Evolutionary conservation across 2,113 vertebrate species (phyloP), one percentile per base, ranked within the genome.

Genomic region (Dipodomys stephensi): DNA sequence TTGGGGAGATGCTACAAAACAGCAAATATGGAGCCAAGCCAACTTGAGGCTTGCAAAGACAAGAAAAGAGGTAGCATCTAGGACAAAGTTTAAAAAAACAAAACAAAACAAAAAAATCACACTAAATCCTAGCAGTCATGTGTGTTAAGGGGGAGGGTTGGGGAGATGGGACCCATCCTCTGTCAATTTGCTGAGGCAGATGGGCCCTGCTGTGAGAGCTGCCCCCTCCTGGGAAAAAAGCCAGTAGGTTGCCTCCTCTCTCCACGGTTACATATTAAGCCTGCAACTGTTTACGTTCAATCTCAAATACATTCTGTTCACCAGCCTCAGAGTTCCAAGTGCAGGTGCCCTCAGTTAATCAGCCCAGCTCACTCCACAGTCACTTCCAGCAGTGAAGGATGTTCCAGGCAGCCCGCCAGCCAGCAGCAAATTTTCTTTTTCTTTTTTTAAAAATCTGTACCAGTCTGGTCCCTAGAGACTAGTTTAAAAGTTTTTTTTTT

Each of bases 291-390:
- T 96, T 96, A 93, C 76, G 3, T 83, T 96, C 96, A 96, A 93
- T 96, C 94, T 96, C 92, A 92, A 93, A 95, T 94, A 93, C 94
- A 96, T 85, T 96, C 94, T 96, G 96, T 84, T 96, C 96, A 78
- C 88, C 90, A 94, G 93, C 91, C 44, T 93, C 95, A 81, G 96
- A 92, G 96, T 82, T 95, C 71, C 64, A 46, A 91, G 94, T 32
- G 77, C 97, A 96, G 96, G 97, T 96, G 94, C 94, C 95, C 94
- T 94, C 92, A 46, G 94, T 96, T 96, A 97, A 97, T 97, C 96
- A 97, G 72, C 90, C 88, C 88, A 20, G 86, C 88, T 97, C 95
- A 94, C 95, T 92, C 88, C 88, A 89, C 74, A 97, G 96, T 95
- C 96, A 96, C 94, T 96, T 94, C 92, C 95, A 96, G 94, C 95